Percentiles rank a stretch among this genome's conserved stretches.
Conservation (phyloP, 2,888 invertebrate genomes). For the Nomada hirtipes region DNA sequence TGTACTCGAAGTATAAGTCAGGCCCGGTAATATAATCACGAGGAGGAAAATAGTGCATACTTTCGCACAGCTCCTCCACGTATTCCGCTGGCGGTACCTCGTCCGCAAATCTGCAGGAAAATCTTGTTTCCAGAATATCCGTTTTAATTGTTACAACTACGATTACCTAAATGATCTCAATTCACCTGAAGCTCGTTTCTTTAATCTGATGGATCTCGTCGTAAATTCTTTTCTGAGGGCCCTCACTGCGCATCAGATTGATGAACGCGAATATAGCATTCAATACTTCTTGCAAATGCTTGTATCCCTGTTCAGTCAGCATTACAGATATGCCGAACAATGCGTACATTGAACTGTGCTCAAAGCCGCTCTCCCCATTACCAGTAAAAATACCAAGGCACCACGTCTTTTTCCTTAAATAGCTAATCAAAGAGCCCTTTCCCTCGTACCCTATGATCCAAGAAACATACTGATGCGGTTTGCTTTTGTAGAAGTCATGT, state of each 20-base stretch:
- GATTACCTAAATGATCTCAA: not conserved
- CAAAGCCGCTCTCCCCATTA: conserved; percentile 90
- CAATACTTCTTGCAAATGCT: conserved; percentile 90
- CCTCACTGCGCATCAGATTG: conserved; percentile 88
- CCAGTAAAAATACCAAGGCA: conserved; percentile 90
- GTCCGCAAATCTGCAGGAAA: conserved; percentile 86
- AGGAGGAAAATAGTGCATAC: conserved; percentile 92
- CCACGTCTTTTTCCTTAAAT: conserved; percentile 91
- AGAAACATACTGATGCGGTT: conserved; percentile 91
- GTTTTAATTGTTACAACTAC: not conserved
- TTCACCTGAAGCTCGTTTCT: conserved; percentile 86
- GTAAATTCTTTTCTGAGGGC: conserved; percentile 89
- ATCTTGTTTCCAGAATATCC: not conserved
- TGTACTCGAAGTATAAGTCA: conserved; percentile 90
- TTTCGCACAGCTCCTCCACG: conserved; percentile 91
- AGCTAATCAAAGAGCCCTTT: conserved; percentile 92
- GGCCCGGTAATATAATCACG: conserved; percentile 92
- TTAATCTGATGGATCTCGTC: conserved; percentile 86
- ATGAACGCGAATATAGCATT: conserved; percentile 92
- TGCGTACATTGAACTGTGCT: conserved; percentile 92
- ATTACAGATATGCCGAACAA: conserved; percentile 90
- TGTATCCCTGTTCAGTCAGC: conserved; percentile 91
- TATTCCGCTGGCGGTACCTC: conserved; percentile 91
- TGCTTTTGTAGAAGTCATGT: conserved; percentile 89
- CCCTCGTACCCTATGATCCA: conserved; percentile 94